Percentiles rank a stretch among this genome's conserved stretches.
phyloP scores from a whole-genome alignment of 2,797 vertebrate genomes.

The Lagorchestes hirsutus region DNA sequence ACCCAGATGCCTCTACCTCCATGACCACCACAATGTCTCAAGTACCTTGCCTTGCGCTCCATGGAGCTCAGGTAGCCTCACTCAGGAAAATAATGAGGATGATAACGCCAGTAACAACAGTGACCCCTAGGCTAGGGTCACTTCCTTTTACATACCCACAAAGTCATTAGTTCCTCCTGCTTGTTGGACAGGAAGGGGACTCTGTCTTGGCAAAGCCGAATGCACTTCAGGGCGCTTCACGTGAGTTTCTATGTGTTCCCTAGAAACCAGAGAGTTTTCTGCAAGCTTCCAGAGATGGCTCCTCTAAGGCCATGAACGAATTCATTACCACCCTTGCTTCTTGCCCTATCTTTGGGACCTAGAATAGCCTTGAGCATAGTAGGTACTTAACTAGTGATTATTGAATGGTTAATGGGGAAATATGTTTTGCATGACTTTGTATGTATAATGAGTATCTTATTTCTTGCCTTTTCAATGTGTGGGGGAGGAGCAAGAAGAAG shows the following conservation, averaged over 20 bases:
- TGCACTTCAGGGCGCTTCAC: not conserved
- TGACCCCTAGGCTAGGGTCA: too few species aligned
- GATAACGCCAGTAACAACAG: not conserved
- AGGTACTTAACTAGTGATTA: too few species aligned
- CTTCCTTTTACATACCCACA: not conserved
- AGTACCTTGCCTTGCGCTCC: not conserved
- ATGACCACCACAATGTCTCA: not conserved
- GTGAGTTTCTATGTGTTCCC: not conserved
- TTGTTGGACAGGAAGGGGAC: not conserved
- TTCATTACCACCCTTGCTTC: not conserved
- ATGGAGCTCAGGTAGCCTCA: not conserved
- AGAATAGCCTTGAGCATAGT: too few species aligned
- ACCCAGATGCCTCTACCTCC: not conserved
- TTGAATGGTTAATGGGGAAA: not conserved
- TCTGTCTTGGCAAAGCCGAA: not conserved
- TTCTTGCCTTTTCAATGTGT: not conserved
- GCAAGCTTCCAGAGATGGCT: not conserved
- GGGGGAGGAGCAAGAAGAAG: not conserved
- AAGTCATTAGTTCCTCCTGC: not conserved
- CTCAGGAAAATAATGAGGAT: not conserved
- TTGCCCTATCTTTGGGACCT: not conserved
- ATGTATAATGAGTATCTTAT: not conserved
- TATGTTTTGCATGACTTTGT: not conserved
- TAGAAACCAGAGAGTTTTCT: not conserved
- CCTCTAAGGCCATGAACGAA: not conserved